Base-by-base conservation (phyloP, 2,797 vertebrate species). In the Melanotaenia parkinsoni region DNA sequence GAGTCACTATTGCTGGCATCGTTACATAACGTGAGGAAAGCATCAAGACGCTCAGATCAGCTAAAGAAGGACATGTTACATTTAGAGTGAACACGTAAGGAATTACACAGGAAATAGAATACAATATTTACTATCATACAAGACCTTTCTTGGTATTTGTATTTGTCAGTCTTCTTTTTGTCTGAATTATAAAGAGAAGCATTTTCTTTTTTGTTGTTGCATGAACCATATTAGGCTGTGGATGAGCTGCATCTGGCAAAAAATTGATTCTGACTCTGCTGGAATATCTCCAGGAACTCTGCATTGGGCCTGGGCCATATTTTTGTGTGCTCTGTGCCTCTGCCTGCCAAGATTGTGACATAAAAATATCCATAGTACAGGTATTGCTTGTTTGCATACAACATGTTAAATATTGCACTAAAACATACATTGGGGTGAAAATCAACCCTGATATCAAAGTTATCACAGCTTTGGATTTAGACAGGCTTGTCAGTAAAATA, bases 311-410 rank as follows among this genome's bases (percentile, higher is more conserved):
- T 6, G 35, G 16, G 69, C 58, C 76, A 77, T 58, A 22, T 59
- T 70, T 69, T 73, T 58, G 50, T 57, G 33, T 69, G 74, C 58
- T 63, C 43, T 18, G 22, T 65, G 62, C 53, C 56, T 75, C 47
- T 20, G 13, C 38, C 58, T 76, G 80, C 79, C 43, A 45, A 45
- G 43, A 45, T 79, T 70, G 66, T 86, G 83, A 83, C 79, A 70
- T 63, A 75, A 64, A 76, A 76, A 73, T 72, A 80, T 71, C 73
- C 78, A 67, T 47, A 45, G 58, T 58, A 45, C 24, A 38, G 24
- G 47, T 73, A 67, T 54, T 58, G 47, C 72, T 83, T 78, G 72
- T 85, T 82, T 79, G 75, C 75, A 74, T 76, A 58, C 67, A 47
- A 63, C 70, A 77, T 66, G 63, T 63, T 71, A 47, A 74, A 83